Evolutionary conservation across 2,888 invertebrate species (phyloP), one percentile per base, ranked within the genome.

Genomic region (Sceliomorpha sp.): DNA sequence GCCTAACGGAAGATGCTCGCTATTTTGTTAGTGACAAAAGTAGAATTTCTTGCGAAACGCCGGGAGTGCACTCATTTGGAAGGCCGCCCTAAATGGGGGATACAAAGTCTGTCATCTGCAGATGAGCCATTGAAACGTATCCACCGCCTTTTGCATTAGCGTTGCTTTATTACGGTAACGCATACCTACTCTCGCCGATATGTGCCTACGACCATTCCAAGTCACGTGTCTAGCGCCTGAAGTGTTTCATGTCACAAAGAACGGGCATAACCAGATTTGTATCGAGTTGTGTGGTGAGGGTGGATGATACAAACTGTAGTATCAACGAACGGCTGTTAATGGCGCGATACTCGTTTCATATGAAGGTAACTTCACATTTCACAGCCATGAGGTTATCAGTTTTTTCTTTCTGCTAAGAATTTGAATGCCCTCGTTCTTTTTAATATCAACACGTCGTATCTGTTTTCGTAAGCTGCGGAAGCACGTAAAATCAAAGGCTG

Each of bases 111-210:
- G 82, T 82, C 82, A 76, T 64, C 72, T 64, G 72, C 82, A 82
- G 82, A 82, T 73, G 79, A 82, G 78, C 76, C 81, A 80, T 81
- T 76, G 76, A 77, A 80, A 81, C 70, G 71, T 76, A 76, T 73
- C 60, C 45, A 51, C 50, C 47, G 47, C 45, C 44, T 26, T 15
- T 34, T 15, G 17, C 47, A 24, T 56, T 58, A 56, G 37, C 31
- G 13, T 50, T 39, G 44, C 27, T 47, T 15, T 53, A 45, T 29
- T 51, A 62, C 40, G 51, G 5, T 2, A 20, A 5, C 20, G 2
- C 20, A 20, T 20, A 20, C 20, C 3, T 24, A 42, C 68, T 36
- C 56, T 31, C 68, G 27, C 58, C 44, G n/a, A n/a, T n/a, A n/a
- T n/a, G 20, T 20, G 20, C 20, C 3, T 31, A n/a, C 58, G 27